phyloP scores from a whole-genome alignment of 2,113 vertebrate genomes.

The Delphinapterus leucas region DNA sequence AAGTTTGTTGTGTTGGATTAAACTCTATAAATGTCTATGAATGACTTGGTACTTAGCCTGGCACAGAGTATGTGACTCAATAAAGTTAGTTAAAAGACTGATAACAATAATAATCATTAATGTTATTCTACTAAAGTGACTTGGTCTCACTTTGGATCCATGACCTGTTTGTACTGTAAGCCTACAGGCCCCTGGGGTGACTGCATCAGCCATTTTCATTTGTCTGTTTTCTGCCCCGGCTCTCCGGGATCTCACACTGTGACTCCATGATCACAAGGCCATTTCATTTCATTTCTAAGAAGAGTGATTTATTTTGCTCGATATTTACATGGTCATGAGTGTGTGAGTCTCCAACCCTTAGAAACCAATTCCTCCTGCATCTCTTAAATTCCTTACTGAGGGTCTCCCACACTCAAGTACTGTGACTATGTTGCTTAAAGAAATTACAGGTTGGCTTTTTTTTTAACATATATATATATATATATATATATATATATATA shows the following conservation, averaged over 20 bases:
- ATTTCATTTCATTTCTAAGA: background rate
- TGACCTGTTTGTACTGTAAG: background rate
- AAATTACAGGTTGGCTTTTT: background rate
- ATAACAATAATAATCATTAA: background rate
- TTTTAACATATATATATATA: no score
- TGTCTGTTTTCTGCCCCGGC: background rate
- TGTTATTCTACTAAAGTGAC: background rate
- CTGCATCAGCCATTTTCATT: rapidly evolving
- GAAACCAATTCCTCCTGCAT: background rate
- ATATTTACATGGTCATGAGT: background rate
- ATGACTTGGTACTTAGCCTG: no score
- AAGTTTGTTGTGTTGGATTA: background rate
- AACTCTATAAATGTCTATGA: background rate
- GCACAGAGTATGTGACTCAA: background rate
- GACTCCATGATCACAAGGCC: background rate
- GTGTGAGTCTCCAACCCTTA: background rate
- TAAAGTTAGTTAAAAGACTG: background rate
- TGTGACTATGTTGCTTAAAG: background rate
- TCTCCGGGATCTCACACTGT: background rate
- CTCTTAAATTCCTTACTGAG: background rate
- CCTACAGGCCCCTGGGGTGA: no score
- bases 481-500: no score
- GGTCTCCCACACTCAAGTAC: background rate
- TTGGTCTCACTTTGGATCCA: background rate
- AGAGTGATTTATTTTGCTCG: background rate